Conservation (phyloP, 92 coral and sea anemone species). For the Diadumene lineata region DNA sequence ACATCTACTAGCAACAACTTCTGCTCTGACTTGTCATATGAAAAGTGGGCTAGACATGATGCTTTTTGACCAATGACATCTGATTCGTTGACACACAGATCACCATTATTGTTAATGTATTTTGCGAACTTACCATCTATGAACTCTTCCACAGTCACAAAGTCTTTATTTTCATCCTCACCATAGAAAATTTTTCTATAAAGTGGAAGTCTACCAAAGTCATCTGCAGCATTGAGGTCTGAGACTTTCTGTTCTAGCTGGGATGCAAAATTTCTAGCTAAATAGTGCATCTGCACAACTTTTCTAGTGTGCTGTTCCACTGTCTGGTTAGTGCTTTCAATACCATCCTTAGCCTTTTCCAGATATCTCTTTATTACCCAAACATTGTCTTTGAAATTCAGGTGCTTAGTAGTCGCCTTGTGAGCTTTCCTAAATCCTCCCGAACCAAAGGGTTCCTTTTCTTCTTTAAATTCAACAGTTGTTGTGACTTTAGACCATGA, state of each 20-base stretch:
- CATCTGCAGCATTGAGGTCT: conserved; percentile 14
- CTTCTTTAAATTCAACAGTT: conserved; percentile 40
- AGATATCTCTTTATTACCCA: conserved; percentile 59
- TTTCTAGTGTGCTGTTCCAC: conserved; percentile 54
- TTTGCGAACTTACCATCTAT: conserved; percentile 56
- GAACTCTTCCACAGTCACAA: conserved; percentile 73
- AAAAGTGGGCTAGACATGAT: conserved; percentile 59
- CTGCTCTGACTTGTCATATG: conserved; percentile 62
- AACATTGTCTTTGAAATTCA: conserved; percentile 17
- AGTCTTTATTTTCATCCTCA: conserved; percentile 34
- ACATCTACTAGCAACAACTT: conserved; percentile 60
- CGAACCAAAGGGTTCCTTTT: conserved; percentile 39
- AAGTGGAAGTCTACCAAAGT: conserved; percentile 35
- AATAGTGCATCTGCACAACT: conserved; percentile 57
- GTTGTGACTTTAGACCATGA: conserved; percentile 43
- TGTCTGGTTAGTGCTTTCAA: conserved; percentile 35
- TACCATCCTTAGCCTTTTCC: conserved; percentile 32
- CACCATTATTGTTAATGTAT: conserved; percentile 69
- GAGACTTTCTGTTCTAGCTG: conserved; percentile 36
- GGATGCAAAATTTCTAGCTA: conserved; percentile 59
- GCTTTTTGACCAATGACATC: conserved; percentile 46
- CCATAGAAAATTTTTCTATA: conserved; percentile 58
- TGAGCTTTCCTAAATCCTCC: conserved; percentile 54
- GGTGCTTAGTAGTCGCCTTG: conserved; percentile 47
- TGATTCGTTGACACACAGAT: conserved; percentile 28